Percentiles rank a stretch among this genome's conserved stretches.
Evolutionary conservation across 2,888 invertebrate genomes (phyloP).

Genomic region (Agrotis clavis): DNA sequence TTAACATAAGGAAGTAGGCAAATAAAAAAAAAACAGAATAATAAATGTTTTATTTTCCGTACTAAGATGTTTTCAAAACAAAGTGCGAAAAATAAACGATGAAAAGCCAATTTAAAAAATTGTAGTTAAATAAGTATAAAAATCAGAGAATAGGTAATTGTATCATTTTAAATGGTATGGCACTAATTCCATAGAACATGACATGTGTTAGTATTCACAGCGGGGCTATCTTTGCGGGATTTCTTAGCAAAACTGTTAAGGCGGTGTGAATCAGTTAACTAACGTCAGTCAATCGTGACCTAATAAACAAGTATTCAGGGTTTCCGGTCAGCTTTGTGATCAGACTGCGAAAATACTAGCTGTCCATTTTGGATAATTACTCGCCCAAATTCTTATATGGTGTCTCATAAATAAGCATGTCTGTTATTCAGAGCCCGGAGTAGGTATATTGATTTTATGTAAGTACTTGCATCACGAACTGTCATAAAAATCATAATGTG

Average conservation of each 20-base stretch:
- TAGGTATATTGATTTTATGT: no score
- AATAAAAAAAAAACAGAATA: no score
- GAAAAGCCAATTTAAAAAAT: no score
- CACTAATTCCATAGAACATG: not conserved
- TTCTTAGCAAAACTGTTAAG: slow-evolving; percentile 43
- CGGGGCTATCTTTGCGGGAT: slow-evolving; percentile 29
- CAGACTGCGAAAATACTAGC: slow-evolving; percentile 23
- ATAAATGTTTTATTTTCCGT: no score
- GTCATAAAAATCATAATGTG: no score
- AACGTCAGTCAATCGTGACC: slow-evolving; percentile 37
- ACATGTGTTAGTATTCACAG: slow-evolving; percentile 45
- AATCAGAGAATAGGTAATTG: no score
- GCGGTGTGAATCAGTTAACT: slow-evolving; percentile 42
- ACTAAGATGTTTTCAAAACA: no score
- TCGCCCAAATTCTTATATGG: not conserved
- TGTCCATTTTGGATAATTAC: not conserved
- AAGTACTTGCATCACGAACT: no score
- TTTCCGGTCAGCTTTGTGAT: slow-evolving; percentile 43
- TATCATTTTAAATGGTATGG: no score
- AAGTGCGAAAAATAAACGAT: no score
- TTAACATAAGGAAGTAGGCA: no score
- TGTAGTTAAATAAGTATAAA: no score
- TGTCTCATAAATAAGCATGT: not conserved
- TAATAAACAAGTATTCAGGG: slow-evolving; percentile 43
- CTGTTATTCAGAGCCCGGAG: not conserved